These are phyloP conservation scores for Lampris incognitus DNA, from an alignment of 2,113 vertebrate species.

Conservation along the genomic window DNA sequence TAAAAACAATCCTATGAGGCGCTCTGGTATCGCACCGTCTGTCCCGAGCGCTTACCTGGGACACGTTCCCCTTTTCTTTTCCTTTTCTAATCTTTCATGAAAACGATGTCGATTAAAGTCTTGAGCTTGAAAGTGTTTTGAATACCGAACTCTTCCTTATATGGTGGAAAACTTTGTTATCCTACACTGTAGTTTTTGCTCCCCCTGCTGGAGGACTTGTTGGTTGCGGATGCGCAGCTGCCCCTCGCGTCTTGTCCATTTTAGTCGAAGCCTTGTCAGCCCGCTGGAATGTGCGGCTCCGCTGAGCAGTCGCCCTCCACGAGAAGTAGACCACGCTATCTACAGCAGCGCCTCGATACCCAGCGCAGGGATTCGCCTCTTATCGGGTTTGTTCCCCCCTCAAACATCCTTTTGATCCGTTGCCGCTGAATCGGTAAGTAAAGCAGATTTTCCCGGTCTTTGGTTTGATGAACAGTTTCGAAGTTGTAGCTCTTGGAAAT, in stretches of 20 bases:
- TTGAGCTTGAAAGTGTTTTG: too few species aligned
- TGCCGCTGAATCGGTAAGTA: slow-evolving; percentile 63
- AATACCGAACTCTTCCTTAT: too few species aligned
- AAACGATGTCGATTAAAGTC: too few species aligned
- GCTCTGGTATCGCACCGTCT: too few species aligned
- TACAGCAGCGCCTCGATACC: slow-evolving; percentile 1
- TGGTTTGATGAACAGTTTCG: slow-evolving; percentile 3
- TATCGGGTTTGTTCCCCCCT: background rate
- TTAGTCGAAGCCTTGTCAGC: slow-evolving; percentile 78
- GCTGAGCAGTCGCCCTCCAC: slow-evolving; percentile 57
- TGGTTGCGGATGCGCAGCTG: slow-evolving; percentile 7
- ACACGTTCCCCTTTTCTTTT: too few species aligned
- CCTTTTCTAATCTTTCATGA: too few species aligned
- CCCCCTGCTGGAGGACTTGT: slow-evolving; percentile 55
- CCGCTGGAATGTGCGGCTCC: slow-evolving; percentile 74
- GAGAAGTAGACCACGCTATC: slow-evolving; percentile 31
- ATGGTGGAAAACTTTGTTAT: too few species aligned
- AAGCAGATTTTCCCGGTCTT: background rate
- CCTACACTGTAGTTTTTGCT: slow-evolving; percentile 13
- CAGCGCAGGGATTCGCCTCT: slow-evolving; percentile 6
- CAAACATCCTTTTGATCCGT: background rate
- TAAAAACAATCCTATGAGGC: too few species aligned
- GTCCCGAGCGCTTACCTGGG: too few species aligned
- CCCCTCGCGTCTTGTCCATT: slow-evolving; percentile 72
- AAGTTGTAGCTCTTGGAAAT: slow-evolving; percentile 35